Conservation (phyloP, 2,797 vertebrate species). For the Oophaga sylvatica region DNA sequence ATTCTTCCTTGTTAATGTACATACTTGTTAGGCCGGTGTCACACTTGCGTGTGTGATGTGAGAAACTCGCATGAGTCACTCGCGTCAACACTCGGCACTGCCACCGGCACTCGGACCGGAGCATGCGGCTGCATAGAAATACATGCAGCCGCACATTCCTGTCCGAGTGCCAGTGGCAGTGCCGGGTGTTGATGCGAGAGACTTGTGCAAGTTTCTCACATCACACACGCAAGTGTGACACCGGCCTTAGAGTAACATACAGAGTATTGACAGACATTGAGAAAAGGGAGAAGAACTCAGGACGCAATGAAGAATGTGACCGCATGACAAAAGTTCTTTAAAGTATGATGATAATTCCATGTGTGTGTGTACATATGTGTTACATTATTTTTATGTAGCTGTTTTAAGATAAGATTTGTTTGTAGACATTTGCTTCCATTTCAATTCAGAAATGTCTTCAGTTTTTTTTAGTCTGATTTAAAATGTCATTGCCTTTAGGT, state of each 20-base stretch:
- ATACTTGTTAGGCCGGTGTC: too few relatives aligned
- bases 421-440: background rate
- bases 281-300: background rate
- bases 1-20: too few relatives aligned
- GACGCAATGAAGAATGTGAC: background rate
- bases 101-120: too few relatives aligned
- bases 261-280: background rate
- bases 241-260: background rate
- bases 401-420: background rate
- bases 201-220: too few relatives aligned
- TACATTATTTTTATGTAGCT: background rate
- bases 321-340: background rate
- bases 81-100: too few relatives aligned
- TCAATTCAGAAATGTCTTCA: background rate
- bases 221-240: too few relatives aligned
- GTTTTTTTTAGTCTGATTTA: background rate
- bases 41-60: too few relatives aligned
- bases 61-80: too few relatives aligned
- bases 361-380: background rate
- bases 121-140: too few relatives aligned
- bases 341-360: background rate
- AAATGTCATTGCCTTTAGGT: conserved; percentile 77
- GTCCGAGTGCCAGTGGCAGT: too few relatives aligned
- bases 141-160: too few relatives aligned
- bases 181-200: too few relatives aligned